phyloP scores from a whole-genome alignment of 1,140 invertebrate species.

The Drosophila micromelanica region DNA sequence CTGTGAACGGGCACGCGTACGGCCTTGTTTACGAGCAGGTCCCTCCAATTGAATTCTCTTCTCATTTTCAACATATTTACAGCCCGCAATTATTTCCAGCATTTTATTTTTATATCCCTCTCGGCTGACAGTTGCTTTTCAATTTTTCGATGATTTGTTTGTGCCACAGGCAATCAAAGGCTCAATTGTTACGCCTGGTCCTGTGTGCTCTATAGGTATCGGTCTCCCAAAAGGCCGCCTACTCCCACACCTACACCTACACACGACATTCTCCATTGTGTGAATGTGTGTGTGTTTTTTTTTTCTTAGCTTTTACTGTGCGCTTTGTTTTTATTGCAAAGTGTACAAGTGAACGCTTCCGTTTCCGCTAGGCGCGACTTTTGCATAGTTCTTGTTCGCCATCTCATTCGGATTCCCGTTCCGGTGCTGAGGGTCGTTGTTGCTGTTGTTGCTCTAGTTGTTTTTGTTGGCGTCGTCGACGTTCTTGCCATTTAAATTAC shows the following conservation, averaged over 20 bases:
- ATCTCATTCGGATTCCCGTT: not conserved
- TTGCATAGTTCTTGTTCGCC: slow-evolving; percentile 8
- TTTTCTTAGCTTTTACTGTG: not conserved
- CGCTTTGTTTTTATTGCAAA: slow-evolving; percentile 67
- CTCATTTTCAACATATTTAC: slow-evolving; percentile 53
- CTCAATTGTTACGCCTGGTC: slow-evolving; percentile 58
- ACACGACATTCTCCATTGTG: too few species aligned
- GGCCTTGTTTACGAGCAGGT: slow-evolving; percentile 3
- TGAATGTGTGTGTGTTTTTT: too few species aligned
- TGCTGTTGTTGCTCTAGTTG: not conserved
- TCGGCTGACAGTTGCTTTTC: slow-evolving; percentile 50
- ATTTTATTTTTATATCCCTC: slow-evolving; percentile 64
- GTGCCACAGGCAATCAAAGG: slow-evolving; percentile 60
- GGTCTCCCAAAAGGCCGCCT: not conserved
- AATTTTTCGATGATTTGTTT: slow-evolving; percentile 73
- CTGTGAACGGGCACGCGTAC: not conserved
- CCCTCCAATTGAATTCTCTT: slow-evolving; percentile 11
- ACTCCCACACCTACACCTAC: too few species aligned
- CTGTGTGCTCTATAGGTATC: not conserved
- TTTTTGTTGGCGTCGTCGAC: not conserved
- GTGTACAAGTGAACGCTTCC: slow-evolving; percentile 68
- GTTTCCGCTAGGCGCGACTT: slow-evolving; percentile 56
- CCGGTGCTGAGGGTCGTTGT: not conserved
- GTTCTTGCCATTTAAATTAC: slow-evolving; percentile 59
- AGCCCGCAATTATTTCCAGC: slow-evolving; percentile 73